Base-by-base conservation (phyloP, 1,140 invertebrate genomes). In the Drosophila nikananu region DNA sequence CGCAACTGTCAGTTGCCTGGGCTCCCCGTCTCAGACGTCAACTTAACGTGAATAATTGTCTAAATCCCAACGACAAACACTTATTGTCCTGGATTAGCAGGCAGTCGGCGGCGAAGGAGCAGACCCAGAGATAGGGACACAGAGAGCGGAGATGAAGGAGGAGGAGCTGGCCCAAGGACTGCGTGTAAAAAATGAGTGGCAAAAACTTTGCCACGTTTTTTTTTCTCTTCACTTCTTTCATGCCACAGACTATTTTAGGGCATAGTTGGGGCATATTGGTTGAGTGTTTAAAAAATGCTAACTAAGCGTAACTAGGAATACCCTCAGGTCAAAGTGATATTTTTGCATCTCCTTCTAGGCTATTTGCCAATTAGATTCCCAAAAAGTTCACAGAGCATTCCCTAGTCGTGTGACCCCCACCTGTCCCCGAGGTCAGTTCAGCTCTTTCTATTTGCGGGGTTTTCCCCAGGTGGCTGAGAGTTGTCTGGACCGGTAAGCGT, bases 31-130 rank as follows among this genome's bases (percentile, higher is more conserved):
- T 90, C 86, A 91, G 86, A 86, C 86, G 86, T 90, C 86, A 91
- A 90, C 86, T 90, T 90, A 90, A 90, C 86, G 86, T 90, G 86
- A 90, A 90, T 90, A 90, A 90, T 90, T 90, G 86, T 90, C 86
- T 86, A 90, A 90, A 90, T 90, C 86, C 86, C 86, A 91, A 90
- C 86, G 86, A 90, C 86, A 90, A 90, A 90, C 86, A 90, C 86
- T 90, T 90, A 90, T 90, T 90, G 86, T 90, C 86, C 86, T 91
- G 86, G 86, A 90, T 90, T 90, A 90, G 86, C 86, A 90, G 82
- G 78, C 82, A 79, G 84, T 77, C 77, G 73, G 62, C 77, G 73
- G 62, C 65, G 60, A 37, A 62, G 41, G 74, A 48, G n/a, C n/a
- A n/a, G 64, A 39, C 35, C 46, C 15, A 39, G 15, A 27, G 60